Evolutionary conservation across 2,113 vertebrate genomes (phyloP).

Genomic region (Oryzias woworae): DNA sequence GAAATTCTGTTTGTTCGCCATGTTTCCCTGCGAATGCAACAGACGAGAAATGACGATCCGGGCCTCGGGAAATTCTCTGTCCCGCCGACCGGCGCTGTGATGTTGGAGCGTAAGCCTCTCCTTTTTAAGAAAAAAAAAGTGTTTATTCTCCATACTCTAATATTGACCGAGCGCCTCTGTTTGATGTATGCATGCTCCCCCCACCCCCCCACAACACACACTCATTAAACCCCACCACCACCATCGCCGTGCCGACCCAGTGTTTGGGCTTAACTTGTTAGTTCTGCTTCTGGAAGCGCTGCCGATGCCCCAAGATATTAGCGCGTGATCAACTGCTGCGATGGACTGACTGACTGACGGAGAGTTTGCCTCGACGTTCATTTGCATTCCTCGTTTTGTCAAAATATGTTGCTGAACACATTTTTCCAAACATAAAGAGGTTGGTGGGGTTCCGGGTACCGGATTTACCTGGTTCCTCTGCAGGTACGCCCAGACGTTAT

Average conservation of each 20-base stretch:
- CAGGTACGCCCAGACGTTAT: too few species aligned
- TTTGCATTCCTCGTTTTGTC: too few species aligned
- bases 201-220: slow-evolving; percentile 52
- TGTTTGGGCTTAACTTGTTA: slow-evolving; percentile 97
- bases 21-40: slow-evolving; percentile 70
- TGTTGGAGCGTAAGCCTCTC: slow-evolving; percentile 87
- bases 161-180: slow-evolving; percentile 93
- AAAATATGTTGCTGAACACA: too few species aligned
- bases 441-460: too few species aligned
- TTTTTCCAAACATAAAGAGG: too few species aligned
- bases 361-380: neutral
- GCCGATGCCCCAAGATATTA: slow-evolving; percentile 93
- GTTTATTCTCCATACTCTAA: slow-evolving; percentile 90
- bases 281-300: slow-evolving; percentile 92
- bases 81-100: slow-evolving; percentile 63
- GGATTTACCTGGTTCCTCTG: too few species aligned
- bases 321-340: slow-evolving; percentile 85
- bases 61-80: slow-evolving; percentile 63
- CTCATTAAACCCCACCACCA: slow-evolving; percentile 22
- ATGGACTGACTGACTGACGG: slow-evolving; percentile 73
- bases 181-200: slow-evolving; percentile 87
- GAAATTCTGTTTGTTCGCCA: slow-evolving; percentile 64
- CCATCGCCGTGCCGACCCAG: slow-evolving; percentile 83
- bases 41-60: slow-evolving; percentile 75
- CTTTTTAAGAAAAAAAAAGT: slow-evolving; percentile 66